Base-by-base conservation (phyloP, 2,888 invertebrate species). In the Leptarthrus brevirostris region DNA sequence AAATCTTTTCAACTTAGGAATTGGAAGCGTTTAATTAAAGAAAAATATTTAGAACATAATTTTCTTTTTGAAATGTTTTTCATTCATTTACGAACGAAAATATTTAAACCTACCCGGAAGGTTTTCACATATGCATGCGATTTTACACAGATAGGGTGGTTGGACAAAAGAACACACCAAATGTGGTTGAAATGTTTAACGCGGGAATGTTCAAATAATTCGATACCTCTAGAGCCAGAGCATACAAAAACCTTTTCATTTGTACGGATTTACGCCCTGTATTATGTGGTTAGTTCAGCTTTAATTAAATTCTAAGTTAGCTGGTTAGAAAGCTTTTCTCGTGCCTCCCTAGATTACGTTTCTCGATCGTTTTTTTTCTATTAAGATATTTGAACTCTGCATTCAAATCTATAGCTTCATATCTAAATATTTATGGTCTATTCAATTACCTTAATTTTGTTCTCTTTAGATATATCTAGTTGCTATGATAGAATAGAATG, bases 251-350 rank as follows among this genome's bases (percentile, higher is more conserved):
- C 52, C 49, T 69, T 69, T 52, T 52, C 49, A 52, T 14, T 52
- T 52, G 36, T 30, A 20, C 52, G n/a, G 47, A 16, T 34, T 69
- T 69, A 69, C 69, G 30, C 52, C 52, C 18, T 6, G 12, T 20
- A 18, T 52, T 52, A 20, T 72, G 30, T 44, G 8, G 64, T 40
- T 40, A 24, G 47, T 40, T 44, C 14, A 26, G 56, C 36, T 74
- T 74, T 74, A 74, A 74, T 74, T 74, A 74, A 74, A 74, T 71
- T 74, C 61, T 54, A 61, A 74, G 71, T 74, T 53, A 49, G 52
- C 22, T 52, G 40, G 40, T 40, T 40, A 40, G 40, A 12, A 12
- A 40, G 40, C 30, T 30, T 8, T 30, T n/a, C n/a, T n/a, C n/a
- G n/a, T n/a, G n/a, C n/a, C n/a, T n/a, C n/a, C n/a, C n/a, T n/a